Evolutionary conservation across 2,888 invertebrate species (phyloP), one percentile per base, ranked within the genome.

Genomic region (Drosophila atroscutellata): DNA sequence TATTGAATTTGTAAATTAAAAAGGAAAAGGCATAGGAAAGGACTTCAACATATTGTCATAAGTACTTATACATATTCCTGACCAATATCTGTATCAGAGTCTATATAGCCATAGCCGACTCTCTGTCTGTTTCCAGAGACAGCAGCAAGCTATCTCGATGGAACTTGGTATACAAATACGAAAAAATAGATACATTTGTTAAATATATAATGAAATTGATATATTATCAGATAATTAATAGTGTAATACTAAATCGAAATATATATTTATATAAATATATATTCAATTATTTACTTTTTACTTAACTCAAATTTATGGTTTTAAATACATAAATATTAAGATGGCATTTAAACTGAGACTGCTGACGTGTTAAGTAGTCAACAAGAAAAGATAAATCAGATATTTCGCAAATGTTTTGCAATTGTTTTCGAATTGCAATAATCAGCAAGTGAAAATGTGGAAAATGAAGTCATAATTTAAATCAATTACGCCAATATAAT

Each of bases 401-500:
- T 9, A 15, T 52, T 20, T 0, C n/a, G 24, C 11, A 18, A 34
- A 18, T 24, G 34, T 36, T 42, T 49, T 30, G 30, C 7, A n/a
- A 37, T 50, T 50, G 7, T 57, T 51, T 59, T 57, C 57, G 15
- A 61, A 62, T 37, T 13, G 18, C 18, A n/a, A 61, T 64, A 32
- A 15, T 52, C n/a, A 34, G 58, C 20, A 32, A 54, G 49, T 58
- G 47, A 30, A 61, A 36, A 55, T 59, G 42, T 45, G 3, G 28
- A 32, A 69, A 61, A 55, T 71, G 30, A 39, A 30, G 34, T 56
- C 34, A 26, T 57, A 37, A 54, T 66, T 49, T 66, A 68, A 78
- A 71, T 71, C 65, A 78, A 78, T 66, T 74, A 58, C 26, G 55
- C 59, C 63, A 77, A 66, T 72, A 71, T 75, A 74, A 75, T 79